These are phyloP conservation scores for Xyrauchen texanus DNA, from an alignment of 2,113 vertebrate species.

Conservation along the genomic window DNA sequence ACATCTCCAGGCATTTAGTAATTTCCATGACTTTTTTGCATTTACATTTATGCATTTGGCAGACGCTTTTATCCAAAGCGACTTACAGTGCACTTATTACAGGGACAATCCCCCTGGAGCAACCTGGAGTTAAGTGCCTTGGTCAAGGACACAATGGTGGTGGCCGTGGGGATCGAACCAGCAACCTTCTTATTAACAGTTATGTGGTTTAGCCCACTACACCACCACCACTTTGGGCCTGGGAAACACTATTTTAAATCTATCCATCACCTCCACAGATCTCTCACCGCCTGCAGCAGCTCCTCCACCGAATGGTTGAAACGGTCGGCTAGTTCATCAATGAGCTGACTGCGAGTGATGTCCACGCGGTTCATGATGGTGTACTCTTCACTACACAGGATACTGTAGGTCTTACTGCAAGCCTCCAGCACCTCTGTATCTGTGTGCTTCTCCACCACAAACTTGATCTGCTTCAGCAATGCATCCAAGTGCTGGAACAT, in stretches of 20 bases:
- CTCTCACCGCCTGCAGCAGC: constrained; percentile 87
- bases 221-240: too few relatives aligned
- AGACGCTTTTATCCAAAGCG: too few relatives aligned
- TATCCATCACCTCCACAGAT: constrained; percentile 75
- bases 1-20: too few relatives aligned
- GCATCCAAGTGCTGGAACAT: constrained; percentile 86
- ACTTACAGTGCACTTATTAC: too few relatives aligned
- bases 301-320: constrained; percentile 95
- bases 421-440: constrained; percentile 93
- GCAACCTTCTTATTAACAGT: not conserved
- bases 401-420: constrained; percentile 97
- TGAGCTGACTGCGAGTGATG: constrained; percentile 93
- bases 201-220: too few relatives aligned
- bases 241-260: not conserved
- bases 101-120: too few relatives aligned
- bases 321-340: constrained; percentile 93
- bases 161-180: too few relatives aligned
- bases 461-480: constrained; percentile 93
- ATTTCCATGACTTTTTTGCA: too few relatives aligned
- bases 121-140: too few relatives aligned
- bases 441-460: constrained; percentile 97
- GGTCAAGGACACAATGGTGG: too few relatives aligned
- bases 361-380: constrained; percentile 98
- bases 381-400: constrained; percentile 95
- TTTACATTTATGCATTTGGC: too few relatives aligned